These are phyloP conservation scores for Periophthalmus modestus DNA, from an alignment of 2,113 vertebrate species.

Conservation along the genomic window DNA sequence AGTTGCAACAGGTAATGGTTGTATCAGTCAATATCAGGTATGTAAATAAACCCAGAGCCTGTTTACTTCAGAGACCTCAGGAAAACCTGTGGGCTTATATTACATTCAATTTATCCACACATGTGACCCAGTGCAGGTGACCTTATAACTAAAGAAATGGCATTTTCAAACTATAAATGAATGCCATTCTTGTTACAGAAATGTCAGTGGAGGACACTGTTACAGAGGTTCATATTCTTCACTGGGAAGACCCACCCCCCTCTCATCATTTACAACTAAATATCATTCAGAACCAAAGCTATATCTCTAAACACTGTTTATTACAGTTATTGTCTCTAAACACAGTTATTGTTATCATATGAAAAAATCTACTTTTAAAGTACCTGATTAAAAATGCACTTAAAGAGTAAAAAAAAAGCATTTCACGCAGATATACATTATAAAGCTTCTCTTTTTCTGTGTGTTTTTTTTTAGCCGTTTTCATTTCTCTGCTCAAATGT, in stretches of 20 bases:
- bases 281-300: conserved; percentile 53
- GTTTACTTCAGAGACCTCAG: background rate
- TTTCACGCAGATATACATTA: too few relatives aligned
- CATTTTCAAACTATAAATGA: conserved; percentile 58
- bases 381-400: too few relatives aligned
- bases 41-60: background rate
- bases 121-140: background rate
- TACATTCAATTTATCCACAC: background rate
- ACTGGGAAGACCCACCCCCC: conserved; percentile 45
- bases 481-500: too few relatives aligned
- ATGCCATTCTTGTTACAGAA: conserved; percentile 69
- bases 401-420: too few relatives aligned
- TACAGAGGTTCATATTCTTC: conserved; percentile 20
- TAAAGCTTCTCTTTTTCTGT: too few relatives aligned
- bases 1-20: background rate
- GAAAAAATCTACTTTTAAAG: too few relatives aligned
- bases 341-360: conserved; percentile 24
- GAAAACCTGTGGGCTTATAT: background rate
- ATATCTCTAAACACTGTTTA: conserved; percentile 46
- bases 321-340: conserved; percentile 27
- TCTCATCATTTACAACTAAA: conserved; percentile 65
- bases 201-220: conserved; percentile 59
- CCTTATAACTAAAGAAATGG: conserved; percentile 38
- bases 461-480: background rate
- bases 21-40: background rate